Conservation (phyloP, 2,888 invertebrate genomes). For the Trissolcus brochymenae region DNA sequence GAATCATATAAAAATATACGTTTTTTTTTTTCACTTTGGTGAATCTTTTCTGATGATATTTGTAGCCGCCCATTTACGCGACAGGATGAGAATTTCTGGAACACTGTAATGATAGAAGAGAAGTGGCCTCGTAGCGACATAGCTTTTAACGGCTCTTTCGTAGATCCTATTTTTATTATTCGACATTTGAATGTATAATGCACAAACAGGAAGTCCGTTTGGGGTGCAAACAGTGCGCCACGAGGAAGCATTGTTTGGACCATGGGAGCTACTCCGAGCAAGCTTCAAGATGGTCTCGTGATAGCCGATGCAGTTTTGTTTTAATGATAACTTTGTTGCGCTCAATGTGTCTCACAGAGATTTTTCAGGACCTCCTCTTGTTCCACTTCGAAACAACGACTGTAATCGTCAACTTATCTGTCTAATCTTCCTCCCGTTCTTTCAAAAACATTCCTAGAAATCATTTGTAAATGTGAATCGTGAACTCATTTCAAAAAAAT, state of each 20-base stretch:
- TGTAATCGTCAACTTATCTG: no score
- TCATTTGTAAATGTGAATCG: no score
- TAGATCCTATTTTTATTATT: slow-evolving; percentile 23
- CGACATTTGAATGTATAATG: slow-evolving; percentile 35
- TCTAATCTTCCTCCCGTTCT: no score
- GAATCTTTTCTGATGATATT: slow-evolving; percentile 2
- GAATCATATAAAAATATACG: not conserved
- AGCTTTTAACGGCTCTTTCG: slow-evolving; percentile 36
- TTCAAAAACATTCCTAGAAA: no score
- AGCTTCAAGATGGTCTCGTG: not conserved
- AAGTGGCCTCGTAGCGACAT: slow-evolving; percentile 5
- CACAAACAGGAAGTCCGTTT: slow-evolving; percentile 11
- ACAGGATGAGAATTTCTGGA: not conserved
- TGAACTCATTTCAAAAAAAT: no score
- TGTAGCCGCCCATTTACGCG: slow-evolving; percentile 6
- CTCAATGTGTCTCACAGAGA: not conserved
- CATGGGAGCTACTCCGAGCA: slow-evolving; percentile 16
- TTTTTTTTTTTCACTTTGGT: not conserved
- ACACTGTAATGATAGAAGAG: slow-evolving; percentile 10
- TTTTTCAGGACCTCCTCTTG: slow-evolving; percentile 3
- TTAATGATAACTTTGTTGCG: not conserved
- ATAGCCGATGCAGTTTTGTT: no score
- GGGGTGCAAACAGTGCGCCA: slow-evolving; percentile 7
- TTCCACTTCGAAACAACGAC: no score
- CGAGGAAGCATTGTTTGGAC: slow-evolving; percentile 19